These are phyloP conservation scores for Agapornis roseicollis DNA, from an alignment of 2,113 vertebrate genomes.

Conservation along the genomic window DNA sequence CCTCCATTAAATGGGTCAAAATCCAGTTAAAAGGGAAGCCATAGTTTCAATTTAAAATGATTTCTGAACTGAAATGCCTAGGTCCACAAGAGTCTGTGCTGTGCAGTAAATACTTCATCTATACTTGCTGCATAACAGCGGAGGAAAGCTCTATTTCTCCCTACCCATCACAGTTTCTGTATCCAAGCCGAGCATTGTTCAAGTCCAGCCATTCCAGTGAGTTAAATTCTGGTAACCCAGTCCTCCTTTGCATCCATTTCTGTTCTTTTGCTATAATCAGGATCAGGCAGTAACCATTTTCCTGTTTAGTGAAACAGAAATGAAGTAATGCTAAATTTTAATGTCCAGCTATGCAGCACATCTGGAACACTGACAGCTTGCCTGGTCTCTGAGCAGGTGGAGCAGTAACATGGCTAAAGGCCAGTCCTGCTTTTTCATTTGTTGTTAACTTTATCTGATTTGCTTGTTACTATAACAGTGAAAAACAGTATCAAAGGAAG, in stretches of 20 bases:
- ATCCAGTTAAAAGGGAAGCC: neutral
- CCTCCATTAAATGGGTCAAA: neutral
- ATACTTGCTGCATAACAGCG: neutral
- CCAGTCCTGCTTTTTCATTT: neutral
- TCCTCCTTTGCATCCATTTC: neutral
- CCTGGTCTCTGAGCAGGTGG: constrained; percentile 8
- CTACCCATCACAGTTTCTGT: neutral
- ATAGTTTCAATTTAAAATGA: neutral
- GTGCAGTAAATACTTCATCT: neutral
- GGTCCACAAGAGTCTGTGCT: neutral
- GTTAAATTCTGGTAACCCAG: neutral
- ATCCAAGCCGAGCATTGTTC: neutral
- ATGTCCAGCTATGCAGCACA: neutral
- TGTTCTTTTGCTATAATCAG: neutral
- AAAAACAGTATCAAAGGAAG: neutral
- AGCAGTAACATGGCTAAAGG: neutral
- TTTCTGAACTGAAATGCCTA: neutral
- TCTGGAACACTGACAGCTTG: constrained; percentile 32
- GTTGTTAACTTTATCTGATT: neutral
- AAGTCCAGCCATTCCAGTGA: neutral
- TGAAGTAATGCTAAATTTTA: constrained; percentile 4
- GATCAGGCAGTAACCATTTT: neutral
- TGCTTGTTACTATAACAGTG: neutral
- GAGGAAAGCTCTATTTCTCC: neutral
- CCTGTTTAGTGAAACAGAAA: neutral